These are phyloP conservation scores for Hirtodrosophila duncani DNA, from an alignment of 2,888 invertebrate genomes.

Conservation along the genomic window DNA sequence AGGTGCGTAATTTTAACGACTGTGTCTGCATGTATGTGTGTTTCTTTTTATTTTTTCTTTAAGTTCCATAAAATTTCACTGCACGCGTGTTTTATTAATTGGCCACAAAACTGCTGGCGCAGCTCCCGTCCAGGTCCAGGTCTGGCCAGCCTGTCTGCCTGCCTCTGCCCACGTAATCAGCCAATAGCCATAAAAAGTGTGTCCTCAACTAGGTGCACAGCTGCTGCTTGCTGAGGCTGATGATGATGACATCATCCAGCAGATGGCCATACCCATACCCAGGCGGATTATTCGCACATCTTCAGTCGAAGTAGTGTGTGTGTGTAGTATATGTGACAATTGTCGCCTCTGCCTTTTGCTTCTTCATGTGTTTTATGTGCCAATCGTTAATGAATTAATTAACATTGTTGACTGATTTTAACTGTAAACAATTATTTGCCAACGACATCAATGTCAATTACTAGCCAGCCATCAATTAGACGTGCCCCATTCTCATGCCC, in stretches of 20 bases:
- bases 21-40: constrained; percentile 32
- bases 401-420: constrained; percentile 14
- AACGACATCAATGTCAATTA: constrained; percentile 14
- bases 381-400: constrained; percentile 63
- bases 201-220: constrained; percentile 44
- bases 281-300: constrained; percentile 17
- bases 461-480: too few species aligned
- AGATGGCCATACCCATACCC: too few species aligned
- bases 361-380: constrained; percentile 24
- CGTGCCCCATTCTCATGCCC: too few species aligned
- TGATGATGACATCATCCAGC: constrained; percentile 19
- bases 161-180: constrained; percentile 50
- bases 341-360: constrained; percentile 21
- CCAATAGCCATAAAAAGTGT: constrained; percentile 56
- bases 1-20: constrained; percentile 60
- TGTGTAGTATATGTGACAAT: constrained; percentile 23
- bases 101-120: constrained; percentile 30
- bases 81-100: constrained; percentile 53
- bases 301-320: neutral
- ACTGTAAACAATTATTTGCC: neutral
- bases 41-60: constrained; percentile 25
- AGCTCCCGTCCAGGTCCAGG: constrained; percentile 15
- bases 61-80: constrained; percentile 42
- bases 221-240: constrained; percentile 19
- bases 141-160: constrained; percentile 11